Base-by-base conservation (phyloP, 2,888 invertebrate species). In the Dasysyrphus albostriatus region DNA sequence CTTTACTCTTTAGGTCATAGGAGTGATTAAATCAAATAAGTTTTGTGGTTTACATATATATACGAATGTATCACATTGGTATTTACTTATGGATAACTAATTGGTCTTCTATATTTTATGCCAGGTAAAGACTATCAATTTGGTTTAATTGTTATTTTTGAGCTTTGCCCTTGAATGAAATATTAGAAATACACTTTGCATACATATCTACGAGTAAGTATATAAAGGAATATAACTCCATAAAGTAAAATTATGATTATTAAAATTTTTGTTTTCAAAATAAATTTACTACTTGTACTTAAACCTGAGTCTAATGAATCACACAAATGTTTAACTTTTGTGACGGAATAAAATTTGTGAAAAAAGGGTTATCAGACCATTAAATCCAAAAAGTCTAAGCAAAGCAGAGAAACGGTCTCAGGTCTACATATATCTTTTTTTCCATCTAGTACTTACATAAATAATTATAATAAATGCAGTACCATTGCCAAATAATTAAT, bases 1-100 rank as follows among this genome's bases (percentile, higher is more conserved):
- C 61, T 63, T 42, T 63, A 29, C 8, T 42, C 61, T 63, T 42
- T 42, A 24, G 61, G 29, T 63, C 58, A 10, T 34, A 59, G 0
- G n/a, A 12, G 37, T 37, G 37, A 59, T 59, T 59, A 3, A 16
- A 34, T 34, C 3, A 37, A 59, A 58, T 9, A 16, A 54, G 3
- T 10, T n/a, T n/a, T 51, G 19, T 2, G 0, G 24, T 24, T 24
- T 5, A 12, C 6, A 5, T 14, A 29, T 3, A 1, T 24, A 24
- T 6, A 14, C 5, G 0, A 49, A 49, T 54, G 14, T 32, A 29
- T 32, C 49, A 49, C 19, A 29, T 1, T 49, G 51, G 2, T 1
- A 12, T 12, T 0, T 12, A 10, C 10, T 54, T 14, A 14, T 54
- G 54, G 32, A 54, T 32, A 8, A 54, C 1, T 29, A 3, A 32